Evolutionary conservation across 1,140 invertebrate genomes (phyloP).

Genomic region (Helicorthomorpha holstii): DNA sequence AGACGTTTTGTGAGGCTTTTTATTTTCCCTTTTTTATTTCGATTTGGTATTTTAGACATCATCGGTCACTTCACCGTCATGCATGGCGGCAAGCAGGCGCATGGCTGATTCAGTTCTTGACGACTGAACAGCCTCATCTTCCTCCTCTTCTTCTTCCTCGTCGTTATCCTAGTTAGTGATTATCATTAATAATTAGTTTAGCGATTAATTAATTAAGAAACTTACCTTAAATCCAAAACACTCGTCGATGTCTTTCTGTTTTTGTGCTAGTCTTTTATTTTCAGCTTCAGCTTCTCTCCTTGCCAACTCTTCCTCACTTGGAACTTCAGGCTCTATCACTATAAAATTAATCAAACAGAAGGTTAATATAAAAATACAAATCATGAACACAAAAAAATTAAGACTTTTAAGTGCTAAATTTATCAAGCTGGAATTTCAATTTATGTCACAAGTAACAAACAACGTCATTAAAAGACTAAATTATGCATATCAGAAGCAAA

Average conservation of each 20-base stretch:
- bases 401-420: background rate
- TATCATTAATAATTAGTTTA: background rate
- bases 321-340: background rate
- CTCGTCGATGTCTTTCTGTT: constrained; percentile 50
- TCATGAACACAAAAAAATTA: constrained; percentile 1
- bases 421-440: too few species aligned
- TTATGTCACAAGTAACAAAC: too few species aligned
- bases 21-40: too few species aligned
- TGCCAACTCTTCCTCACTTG: constrained; percentile 10
- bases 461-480: too few species aligned
- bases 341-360: too few species aligned
- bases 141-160: constrained; percentile 6
- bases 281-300: constrained; percentile 18
- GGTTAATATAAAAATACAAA: background rate
- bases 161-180: background rate
- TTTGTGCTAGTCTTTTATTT: constrained; percentile 28
- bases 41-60: too few species aligned
- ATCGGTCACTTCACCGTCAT: too few species aligned
- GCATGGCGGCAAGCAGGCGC: constrained; percentile 7
- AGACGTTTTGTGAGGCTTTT: too few species aligned
- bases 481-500: too few species aligned
- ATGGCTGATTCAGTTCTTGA: constrained; percentile 6
- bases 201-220: background rate
- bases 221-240: constrained; percentile 70
- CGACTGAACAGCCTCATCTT: background rate